phyloP scores from a whole-genome alignment of 2,797 vertebrate species.

The Rhinophrynus dorsalis region DNA sequence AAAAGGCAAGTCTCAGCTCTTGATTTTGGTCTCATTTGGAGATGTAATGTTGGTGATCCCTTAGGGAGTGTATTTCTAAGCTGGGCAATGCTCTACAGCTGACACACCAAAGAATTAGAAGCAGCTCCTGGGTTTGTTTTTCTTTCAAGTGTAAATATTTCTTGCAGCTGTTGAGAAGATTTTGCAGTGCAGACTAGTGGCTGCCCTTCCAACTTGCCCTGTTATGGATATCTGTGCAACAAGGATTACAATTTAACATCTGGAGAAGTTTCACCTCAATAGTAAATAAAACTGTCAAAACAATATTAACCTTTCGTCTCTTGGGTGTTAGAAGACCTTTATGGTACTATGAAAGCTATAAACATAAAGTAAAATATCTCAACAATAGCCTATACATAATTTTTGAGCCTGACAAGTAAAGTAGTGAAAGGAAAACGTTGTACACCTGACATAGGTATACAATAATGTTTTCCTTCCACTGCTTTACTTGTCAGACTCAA shows the following conservation, averaged over 20 bases:
- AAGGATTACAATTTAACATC: too few relatives aligned
- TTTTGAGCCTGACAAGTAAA: background rate
- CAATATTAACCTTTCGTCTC: too few relatives aligned
- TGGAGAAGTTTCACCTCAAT: too few relatives aligned
- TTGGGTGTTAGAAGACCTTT: too few relatives aligned
- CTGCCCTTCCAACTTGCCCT: slow-evolving; percentile 8
- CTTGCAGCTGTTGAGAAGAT: slow-evolving; percentile 45
- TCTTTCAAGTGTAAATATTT: slow-evolving; percentile 48
- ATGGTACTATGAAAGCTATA: too few relatives aligned
- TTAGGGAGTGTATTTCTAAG: background rate
- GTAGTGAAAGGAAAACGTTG: background rate
- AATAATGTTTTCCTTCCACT: background rate
- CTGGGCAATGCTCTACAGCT: slow-evolving; percentile 26
- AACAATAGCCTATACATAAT: background rate
- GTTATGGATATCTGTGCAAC: slow-evolving; percentile 36
- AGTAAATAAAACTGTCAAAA: too few relatives aligned
- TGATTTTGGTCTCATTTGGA: background rate
- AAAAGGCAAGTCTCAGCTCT: too few relatives aligned
- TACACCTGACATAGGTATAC: background rate
- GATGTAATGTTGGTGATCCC: background rate
- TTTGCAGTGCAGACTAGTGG: slow-evolving; percentile 1
- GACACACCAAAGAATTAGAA: slow-evolving; percentile 47
- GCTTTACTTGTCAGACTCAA: background rate
- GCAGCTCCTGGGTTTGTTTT: slow-evolving; percentile 43
- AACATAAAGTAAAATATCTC: background rate